Evolutionary conservation across 1,140 invertebrate species (phyloP), one percentile per base, ranked within the genome.

Genomic region (Bombus waltoni): DNA sequence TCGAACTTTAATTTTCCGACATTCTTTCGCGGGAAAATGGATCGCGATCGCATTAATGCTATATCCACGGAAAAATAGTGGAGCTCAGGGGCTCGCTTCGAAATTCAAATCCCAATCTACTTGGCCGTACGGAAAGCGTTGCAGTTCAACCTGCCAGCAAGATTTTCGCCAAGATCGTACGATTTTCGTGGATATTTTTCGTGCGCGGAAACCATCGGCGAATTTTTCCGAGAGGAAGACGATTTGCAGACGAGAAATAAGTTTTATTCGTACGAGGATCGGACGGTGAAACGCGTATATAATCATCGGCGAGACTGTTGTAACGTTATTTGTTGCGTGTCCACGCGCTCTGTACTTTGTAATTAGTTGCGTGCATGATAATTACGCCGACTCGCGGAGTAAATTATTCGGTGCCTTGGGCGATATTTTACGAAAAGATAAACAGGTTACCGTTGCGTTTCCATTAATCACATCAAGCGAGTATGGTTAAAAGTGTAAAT

Each of bases 341-440:
- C 13, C 15, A 25, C 44, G 73, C 10, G 18, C 44, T 44, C 22
- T 42, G 73, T 42, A 57, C 38, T 22, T n/a, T 4, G 65, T 59
- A 78, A 78, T 78, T 83, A 83, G 62, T 83, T 70, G 35, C 72
- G 3, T 22, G 32, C 38, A n/a, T 38, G 38, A 78, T 71, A 71
- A 83, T 83, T 77, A 59, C 65, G 65, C 28, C 1, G 76, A 76
- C 75, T 76, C n/a, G 53, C 3, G 9, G 22, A 22, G 40, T 57
- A 32, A 28, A 11, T 38, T 9, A 47, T 40, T 35, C 74, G 42
- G 47, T 47, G 62, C 77, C 74, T 78, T 78, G 82, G 38, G 65
- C 44, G 65, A 78, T 83, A 78, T 70, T 83, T 83, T 68, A 78
- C 44, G 72, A 22, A 22, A 18, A 59, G 65, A 78, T 83, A 71